Conservation (phyloP, 1,140 invertebrate genomes). For the Metaphire vulgaris region DNA sequence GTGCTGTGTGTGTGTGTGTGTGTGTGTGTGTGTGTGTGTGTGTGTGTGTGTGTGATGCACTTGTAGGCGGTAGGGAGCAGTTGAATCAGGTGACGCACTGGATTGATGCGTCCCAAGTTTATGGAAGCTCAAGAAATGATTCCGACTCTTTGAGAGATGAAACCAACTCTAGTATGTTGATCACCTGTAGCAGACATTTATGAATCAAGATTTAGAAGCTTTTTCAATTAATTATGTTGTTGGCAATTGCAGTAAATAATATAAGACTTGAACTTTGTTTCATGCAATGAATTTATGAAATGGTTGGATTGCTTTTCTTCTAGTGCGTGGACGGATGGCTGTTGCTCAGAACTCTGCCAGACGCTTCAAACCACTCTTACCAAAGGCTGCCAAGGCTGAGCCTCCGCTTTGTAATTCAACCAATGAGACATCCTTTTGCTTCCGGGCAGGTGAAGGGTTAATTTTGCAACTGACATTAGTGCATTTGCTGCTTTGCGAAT, state of each 20-base stretch:
- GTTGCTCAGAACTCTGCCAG: background rate
- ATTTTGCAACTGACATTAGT: too few relatives aligned
- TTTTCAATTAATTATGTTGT: too few relatives aligned
- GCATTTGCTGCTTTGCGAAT: too few relatives aligned
- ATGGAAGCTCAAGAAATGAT: slow-evolving; percentile 29
- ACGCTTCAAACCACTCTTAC: background rate
- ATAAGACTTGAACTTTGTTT: too few relatives aligned
- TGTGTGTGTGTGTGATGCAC: too few relatives aligned
- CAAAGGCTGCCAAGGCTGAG: background rate
- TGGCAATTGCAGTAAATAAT: too few relatives aligned
- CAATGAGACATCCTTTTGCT: slow-evolving; percentile 34
- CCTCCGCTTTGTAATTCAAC: background rate
- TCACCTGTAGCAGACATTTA: too few relatives aligned
- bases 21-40: too few relatives aligned
- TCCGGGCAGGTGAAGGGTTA: slow-evolving; percentile 28
- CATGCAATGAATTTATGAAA: too few relatives aligned
- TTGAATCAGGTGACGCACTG: slow-evolving; percentile 33
- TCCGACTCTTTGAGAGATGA: background rate
- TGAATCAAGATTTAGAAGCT: too few relatives aligned
- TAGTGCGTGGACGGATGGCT: slow-evolving; percentile 9
- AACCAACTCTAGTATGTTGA: background rate
- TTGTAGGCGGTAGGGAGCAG: slow-evolving; percentile 34
- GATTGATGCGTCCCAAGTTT: slow-evolving; percentile 31
- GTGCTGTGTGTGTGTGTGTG: too few relatives aligned
- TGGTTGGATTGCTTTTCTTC: too few relatives aligned